These are phyloP conservation scores for Sebastes elongatus DNA, from an alignment of 2,797 vertebrate genomes.

Conservation along the genomic window DNA sequence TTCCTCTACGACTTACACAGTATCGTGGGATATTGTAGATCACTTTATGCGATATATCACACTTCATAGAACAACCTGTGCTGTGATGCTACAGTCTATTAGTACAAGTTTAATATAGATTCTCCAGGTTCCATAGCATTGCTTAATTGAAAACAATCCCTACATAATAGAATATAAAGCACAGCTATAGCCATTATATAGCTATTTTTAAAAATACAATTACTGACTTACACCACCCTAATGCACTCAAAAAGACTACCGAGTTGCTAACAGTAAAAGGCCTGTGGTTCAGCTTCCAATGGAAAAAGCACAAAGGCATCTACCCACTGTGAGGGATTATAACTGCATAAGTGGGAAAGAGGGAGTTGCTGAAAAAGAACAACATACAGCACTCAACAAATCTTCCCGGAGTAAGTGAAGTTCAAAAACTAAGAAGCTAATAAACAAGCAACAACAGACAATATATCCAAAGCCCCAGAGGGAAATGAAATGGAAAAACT, in stretches of 20 bases:
- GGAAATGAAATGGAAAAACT: conserved; percentile 63
- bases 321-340: conserved; percentile 34
- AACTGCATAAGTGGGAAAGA: conserved; percentile 25
- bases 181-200: not conserved
- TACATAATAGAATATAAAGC: not conserved
- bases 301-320: not conserved
- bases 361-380: conserved; percentile 44
- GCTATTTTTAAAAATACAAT: not conserved
- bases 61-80: not conserved
- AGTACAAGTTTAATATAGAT: not conserved
- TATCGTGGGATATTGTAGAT: not conserved
- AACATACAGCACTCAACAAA: conserved; percentile 30
- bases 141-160: not conserved
- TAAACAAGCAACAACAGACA: conserved; percentile 62
- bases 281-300: not conserved
- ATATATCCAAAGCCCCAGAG: conserved; percentile 61
- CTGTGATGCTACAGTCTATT: not conserved
- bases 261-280: not conserved
- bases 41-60: not conserved
- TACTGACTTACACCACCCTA: not conserved
- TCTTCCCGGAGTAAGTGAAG: conserved; percentile 42
- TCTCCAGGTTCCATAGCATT: not conserved
- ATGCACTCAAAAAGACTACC: not conserved
- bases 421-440: conserved; percentile 57
- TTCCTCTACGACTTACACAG: not conserved